A percentile compares a stretch with the other conserved stretches of the same genome.
Conservation (phyloP, 2,797 vertebrate genomes). For the Tokudaia muenninki region DNA sequence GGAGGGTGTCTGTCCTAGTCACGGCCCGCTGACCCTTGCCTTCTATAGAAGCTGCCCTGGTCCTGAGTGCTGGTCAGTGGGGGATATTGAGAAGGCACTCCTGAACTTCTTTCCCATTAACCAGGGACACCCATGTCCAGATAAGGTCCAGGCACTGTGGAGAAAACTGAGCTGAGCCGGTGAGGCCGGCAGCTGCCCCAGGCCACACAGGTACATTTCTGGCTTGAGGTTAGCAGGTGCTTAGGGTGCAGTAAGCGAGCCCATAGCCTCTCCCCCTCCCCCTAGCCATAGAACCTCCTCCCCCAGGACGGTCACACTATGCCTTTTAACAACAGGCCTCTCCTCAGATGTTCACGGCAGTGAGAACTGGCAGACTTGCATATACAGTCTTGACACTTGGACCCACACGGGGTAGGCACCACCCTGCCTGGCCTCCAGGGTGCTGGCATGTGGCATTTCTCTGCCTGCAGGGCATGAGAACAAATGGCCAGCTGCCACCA, state of each 20-base stretch:
- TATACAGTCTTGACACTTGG: no score
- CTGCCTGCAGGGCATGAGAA: not conserved
- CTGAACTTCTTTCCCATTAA: not conserved
- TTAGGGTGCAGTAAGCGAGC: not conserved
- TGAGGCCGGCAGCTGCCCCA: not conserved
- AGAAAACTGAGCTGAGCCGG: not conserved
- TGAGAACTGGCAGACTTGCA: accelerated
- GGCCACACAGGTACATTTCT: not conserved
- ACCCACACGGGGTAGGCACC: not conserved
- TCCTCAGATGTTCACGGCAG: not conserved
- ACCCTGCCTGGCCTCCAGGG: not conserved
- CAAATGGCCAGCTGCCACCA: not conserved
- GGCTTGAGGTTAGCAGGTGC: not conserved
- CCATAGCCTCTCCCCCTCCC: not conserved
- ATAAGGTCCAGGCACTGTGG: not conserved
- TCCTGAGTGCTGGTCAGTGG: accelerated
- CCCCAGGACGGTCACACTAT: accelerated
- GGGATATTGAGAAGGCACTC: not conserved
- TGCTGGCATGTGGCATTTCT: not conserved
- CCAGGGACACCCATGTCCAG: not conserved
- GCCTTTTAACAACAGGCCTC: no score
- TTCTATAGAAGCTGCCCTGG: not conserved
- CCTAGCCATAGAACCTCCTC: not conserved
- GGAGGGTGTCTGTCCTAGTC: not conserved
- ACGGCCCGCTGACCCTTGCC: not conserved